Conservation (phyloP, 2,113 vertebrate genomes). For the Erinaceus europaeus region DNA sequence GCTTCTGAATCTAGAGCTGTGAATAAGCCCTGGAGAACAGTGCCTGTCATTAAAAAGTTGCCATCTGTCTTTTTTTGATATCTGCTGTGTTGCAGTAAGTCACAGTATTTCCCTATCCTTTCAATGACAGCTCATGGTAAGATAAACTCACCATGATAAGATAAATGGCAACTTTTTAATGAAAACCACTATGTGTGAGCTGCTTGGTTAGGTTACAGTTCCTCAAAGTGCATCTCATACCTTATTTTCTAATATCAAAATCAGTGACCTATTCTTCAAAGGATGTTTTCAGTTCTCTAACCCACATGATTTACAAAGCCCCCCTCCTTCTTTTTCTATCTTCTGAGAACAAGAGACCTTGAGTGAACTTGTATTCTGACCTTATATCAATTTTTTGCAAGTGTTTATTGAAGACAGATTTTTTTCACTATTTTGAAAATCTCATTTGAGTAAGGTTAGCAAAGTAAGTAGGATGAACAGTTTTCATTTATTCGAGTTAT, state of each 20-base stretch:
- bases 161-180: conserved; percentile 78
- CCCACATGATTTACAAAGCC: conserved; percentile 60
- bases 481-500: conserved; percentile 15
- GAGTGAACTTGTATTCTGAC: conserved; percentile 40
- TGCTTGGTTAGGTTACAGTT: conserved; percentile 69
- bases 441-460: not conserved
- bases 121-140: conserved; percentile 78
- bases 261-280: conserved; percentile 72
- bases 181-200: conserved; percentile 70
- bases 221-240: conserved; percentile 65
- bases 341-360: conserved; percentile 42
- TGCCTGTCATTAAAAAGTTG: conserved; percentile 64
- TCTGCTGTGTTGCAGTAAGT: conserved; percentile 52
- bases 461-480: not conserved
- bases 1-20: not conserved
- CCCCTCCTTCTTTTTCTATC: not conserved
- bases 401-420: not conserved
- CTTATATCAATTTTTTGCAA: not conserved
- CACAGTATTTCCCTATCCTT: conserved; percentile 65
- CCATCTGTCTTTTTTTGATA: conserved; percentile 70
- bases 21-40: conserved; percentile 48
- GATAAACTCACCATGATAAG: conserved; percentile 74
- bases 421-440: not conserved
- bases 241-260: conserved; percentile 69
- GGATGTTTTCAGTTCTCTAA: conserved; percentile 55